A percentile compares a stretch with the other conserved stretches of the same genome.
phyloP scores from a whole-genome alignment of 2,888 invertebrate genomes.

The Watsonalla cultraria region DNA sequence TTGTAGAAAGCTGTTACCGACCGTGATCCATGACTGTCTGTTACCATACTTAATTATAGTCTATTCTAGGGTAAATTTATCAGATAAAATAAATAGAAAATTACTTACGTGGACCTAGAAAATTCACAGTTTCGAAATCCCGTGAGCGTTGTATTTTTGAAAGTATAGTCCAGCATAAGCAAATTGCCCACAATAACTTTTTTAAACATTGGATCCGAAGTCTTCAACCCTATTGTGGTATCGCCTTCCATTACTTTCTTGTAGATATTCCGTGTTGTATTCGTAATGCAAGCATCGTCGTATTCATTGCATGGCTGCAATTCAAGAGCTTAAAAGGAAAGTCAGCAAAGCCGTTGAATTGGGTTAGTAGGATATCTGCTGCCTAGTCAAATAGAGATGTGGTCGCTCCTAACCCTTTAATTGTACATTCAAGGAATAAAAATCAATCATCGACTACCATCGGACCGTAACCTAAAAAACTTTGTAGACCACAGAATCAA shows the following conservation, averaged over 20 bases:
- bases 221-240: background rate
- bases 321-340: background rate
- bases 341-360: no score
- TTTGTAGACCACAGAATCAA: no score
- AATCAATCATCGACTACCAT: no score
- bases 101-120: background rate
- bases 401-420: no score
- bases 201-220: constrained; percentile 1
- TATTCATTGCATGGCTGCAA: background rate
- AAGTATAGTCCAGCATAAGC: constrained; percentile 1
- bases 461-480: no score
- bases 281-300: background rate
- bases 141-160: background rate
- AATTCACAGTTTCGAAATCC: background rate
- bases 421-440: no score
- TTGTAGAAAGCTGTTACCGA: background rate
- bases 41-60: background rate
- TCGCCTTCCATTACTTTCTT: background rate
- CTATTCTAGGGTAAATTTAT: no score
- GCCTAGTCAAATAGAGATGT: no score
- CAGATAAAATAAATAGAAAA: background rate
- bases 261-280: background rate
- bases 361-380: no score
- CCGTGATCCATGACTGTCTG: no score
- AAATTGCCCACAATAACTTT: constrained; percentile 5